These are phyloP conservation scores for Plecotus auritus DNA, from an alignment of 2,113 vertebrate genomes.

Conservation along the genomic window DNA sequence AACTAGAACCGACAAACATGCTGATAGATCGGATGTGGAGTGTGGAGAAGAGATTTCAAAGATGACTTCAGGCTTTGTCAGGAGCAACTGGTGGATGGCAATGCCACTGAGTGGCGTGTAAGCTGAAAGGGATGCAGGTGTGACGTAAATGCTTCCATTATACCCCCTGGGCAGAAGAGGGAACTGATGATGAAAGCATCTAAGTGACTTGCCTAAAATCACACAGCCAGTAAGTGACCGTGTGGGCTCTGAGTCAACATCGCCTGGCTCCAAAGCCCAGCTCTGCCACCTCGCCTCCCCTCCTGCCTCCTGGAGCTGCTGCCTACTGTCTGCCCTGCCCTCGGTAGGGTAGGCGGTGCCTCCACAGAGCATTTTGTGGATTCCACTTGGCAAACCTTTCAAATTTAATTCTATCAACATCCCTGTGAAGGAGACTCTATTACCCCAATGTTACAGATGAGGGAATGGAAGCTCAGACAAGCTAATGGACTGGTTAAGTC, in stretches of 20 bases:
- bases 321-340: not conserved
- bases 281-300: not conserved
- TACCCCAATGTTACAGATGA: not conserved
- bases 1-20: not conserved
- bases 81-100: not conserved
- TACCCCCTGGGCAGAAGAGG: not conserved
- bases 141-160: not conserved
- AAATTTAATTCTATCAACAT: not conserved
- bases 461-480: not conserved
- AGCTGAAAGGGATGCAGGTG: rapidly evolving
- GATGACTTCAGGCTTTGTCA: not conserved
- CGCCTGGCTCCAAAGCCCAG: not conserved
- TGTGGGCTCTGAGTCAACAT: rapidly evolving
- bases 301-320: not conserved
- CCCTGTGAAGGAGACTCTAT: not conserved
- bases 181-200: not conserved
- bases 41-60: not conserved
- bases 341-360: too few species aligned
- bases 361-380: too few species aligned
- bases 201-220: not conserved
- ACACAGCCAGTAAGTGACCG: not conserved
- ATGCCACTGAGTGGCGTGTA: rapidly evolving
- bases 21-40: too few species aligned
- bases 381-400: not conserved
- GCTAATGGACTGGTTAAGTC: not conserved